These are phyloP conservation scores for Gastrophysa polygoni DNA, from an alignment of 2,888 invertebrate species.

Conservation along the genomic window DNA sequence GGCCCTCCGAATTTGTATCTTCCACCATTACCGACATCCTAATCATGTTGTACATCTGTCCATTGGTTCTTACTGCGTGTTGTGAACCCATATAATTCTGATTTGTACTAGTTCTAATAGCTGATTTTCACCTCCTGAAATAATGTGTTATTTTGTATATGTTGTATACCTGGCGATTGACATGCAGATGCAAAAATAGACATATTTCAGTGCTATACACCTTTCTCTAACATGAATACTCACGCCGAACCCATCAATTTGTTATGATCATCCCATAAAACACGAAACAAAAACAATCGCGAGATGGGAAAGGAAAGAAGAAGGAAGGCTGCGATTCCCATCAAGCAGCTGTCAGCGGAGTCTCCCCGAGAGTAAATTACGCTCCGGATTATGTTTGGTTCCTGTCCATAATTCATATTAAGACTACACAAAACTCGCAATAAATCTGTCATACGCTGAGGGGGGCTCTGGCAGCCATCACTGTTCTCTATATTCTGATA, in stretches of 20 bases:
- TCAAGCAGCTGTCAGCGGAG: constrained; percentile 5
- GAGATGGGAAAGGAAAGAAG: constrained; percentile 1
- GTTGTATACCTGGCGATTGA: too few relatives aligned
- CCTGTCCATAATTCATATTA: constrained; percentile 62
- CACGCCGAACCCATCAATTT: background rate
- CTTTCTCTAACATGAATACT: too few relatives aligned
- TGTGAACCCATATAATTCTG: too few relatives aligned
- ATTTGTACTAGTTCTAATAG: too few relatives aligned
- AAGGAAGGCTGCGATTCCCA: constrained; percentile 9
- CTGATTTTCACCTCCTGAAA: too few relatives aligned
- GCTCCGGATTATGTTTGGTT: constrained; percentile 51
- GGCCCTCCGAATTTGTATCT: too few relatives aligned
- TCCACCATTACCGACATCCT: too few relatives aligned
- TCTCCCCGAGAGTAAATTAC: constrained; percentile 46
- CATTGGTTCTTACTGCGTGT: too few relatives aligned
- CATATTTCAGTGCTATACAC: too few relatives aligned
- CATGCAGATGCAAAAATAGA: background rate
- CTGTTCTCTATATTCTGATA: constrained; percentile 23
- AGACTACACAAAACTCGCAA: constrained; percentile 58
- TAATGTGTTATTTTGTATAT: too few relatives aligned
- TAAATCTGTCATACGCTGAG: constrained; percentile 60
- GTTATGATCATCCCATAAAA: background rate
- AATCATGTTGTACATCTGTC: too few relatives aligned
- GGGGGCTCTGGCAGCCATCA: constrained; percentile 52
- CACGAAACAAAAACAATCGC: background rate